Evolutionary conservation across 2,797 vertebrate genomes (phyloP).

Genomic region (Poeciliopsis paucimaculata): DNA sequence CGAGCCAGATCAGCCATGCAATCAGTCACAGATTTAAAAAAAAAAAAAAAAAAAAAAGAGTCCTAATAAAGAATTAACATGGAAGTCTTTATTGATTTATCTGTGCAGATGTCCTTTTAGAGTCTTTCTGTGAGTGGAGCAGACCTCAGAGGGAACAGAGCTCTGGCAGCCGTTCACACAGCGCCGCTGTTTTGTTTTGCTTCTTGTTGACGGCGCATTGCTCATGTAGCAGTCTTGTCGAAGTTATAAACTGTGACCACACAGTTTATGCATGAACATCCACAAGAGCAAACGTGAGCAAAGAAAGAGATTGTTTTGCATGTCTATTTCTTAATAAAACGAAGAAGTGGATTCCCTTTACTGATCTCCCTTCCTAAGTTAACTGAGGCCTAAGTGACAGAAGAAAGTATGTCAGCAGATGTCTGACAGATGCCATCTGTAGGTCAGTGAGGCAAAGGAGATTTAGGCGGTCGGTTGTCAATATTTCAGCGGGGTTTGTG

Average conservation of each 20-base stretch:
- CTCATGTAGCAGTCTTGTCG: neutral
- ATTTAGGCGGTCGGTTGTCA: conserved; percentile 50
- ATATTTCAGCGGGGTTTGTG: conserved; percentile 33
- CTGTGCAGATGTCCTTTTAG: conserved; percentile 36
- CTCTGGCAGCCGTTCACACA: conserved; percentile 35
- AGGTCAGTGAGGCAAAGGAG: conserved; percentile 49
- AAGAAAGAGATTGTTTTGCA: neutral
- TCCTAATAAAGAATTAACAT: neutral
- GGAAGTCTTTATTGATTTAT: conserved; percentile 37
- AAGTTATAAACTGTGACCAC: neutral
- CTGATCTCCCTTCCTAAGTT: neutral
- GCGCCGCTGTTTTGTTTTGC: conserved; percentile 9
- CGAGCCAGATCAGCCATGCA: conserved; percentile 43
- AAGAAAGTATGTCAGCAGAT: conserved; percentile 47
- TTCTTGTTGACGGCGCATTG: conserved; percentile 37
- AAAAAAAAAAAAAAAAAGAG: neutral
- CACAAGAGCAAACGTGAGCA: neutral
- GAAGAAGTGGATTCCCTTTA: neutral
- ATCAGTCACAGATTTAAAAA: conserved; percentile 41
- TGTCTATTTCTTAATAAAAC: neutral
- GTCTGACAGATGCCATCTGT: conserved; percentile 63
- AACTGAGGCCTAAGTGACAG: conserved; percentile 13
- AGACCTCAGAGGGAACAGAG: conserved; percentile 45
- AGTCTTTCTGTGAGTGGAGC: conserved; percentile 37
- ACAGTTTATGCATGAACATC: conserved; percentile 1